Percentiles rank a stretch among this genome's conserved stretches.
Conservation (phyloP, 1,140 invertebrate species). For the Trichonephila clavipes region DNA sequence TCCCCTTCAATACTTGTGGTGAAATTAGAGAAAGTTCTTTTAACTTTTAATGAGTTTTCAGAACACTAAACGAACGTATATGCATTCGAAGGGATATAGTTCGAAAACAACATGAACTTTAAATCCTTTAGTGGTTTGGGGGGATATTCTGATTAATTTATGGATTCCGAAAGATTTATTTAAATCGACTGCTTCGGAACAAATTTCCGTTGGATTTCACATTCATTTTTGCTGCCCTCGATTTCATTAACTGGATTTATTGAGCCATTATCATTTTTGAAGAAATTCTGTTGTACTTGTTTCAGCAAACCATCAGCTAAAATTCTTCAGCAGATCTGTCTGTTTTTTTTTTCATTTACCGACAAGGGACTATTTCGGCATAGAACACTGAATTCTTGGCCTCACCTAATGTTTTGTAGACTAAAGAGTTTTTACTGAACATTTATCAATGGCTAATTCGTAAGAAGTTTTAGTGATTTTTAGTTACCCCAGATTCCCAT, state of each 20-base stretch:
- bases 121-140: constrained; percentile 5
- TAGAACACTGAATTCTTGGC: no score
- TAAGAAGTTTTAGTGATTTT: no score
- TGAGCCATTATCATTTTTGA: neutral
- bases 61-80: neutral
- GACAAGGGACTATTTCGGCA: no score
- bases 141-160: constrained; percentile 12
- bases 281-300: no score
- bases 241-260: neutral
- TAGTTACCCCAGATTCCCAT: no score
- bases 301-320: no score
- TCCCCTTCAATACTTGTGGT: constrained; percentile 48
- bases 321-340: no score
- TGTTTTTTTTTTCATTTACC: no score
- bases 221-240: neutral
- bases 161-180: constrained; percentile 8
- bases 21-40: constrained; percentile 67
- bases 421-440: no score
- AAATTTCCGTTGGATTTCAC: neutral
- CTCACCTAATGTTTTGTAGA: no score
- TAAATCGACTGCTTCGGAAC: neutral
- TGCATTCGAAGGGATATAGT: neutral
- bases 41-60: constrained; percentile 59
- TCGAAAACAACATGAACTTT: neutral
- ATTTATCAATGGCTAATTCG: no score